Evolutionary conservation across 1,140 invertebrate species (phyloP).

Genomic region (Stenopsyche tienmushanensis): DNA sequence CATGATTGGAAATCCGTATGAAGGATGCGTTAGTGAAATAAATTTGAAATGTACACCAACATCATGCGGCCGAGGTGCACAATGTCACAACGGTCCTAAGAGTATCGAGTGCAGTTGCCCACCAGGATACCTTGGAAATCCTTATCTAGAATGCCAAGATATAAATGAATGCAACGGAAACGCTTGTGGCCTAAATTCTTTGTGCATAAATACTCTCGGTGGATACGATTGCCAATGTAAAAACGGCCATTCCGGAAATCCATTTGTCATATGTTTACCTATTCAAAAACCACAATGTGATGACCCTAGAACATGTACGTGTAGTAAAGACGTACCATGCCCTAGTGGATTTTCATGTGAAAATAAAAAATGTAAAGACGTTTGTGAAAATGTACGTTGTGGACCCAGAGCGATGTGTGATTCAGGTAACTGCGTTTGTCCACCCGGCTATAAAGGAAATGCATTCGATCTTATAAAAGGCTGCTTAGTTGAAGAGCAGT

Average conservation of each 20-base stretch:
- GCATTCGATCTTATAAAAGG: slow-evolving; percentile 68
- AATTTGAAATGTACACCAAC: slow-evolving; percentile 71
- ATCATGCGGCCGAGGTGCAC: slow-evolving; percentile 75
- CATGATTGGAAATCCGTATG: slow-evolving; percentile 84
- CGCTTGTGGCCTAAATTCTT: slow-evolving; percentile 81
- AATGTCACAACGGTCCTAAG: slow-evolving; percentile 72
- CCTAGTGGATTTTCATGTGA: slow-evolving; percentile 74
- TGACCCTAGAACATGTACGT: slow-evolving; percentile 68
- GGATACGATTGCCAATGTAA: slow-evolving; percentile 85
- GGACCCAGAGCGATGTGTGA: slow-evolving; percentile 80
- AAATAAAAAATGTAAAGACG: slow-evolving; percentile 68
- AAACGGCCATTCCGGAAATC: slow-evolving; percentile 79
- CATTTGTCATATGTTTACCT: slow-evolving; percentile 74
- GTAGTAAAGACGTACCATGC: slow-evolving; percentile 68
- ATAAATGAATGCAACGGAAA: slow-evolving; percentile 81
- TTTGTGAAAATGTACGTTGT: slow-evolving; percentile 72
- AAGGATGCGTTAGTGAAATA: slow-evolving; percentile 69
- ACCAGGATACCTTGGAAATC: slow-evolving; percentile 80
- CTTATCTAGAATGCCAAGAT: slow-evolving; percentile 81
- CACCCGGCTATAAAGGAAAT: slow-evolving; percentile 76
- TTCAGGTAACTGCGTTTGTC: slow-evolving; percentile 76
- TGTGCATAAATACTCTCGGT: slow-evolving; percentile 85
- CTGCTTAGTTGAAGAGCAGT: slow-evolving; percentile 71
- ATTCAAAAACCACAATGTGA: slow-evolving; percentile 67
- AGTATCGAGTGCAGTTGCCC: slow-evolving; percentile 80